Evolutionary conservation across 2,888 invertebrate species (phyloP), one percentile per base, ranked within the genome.

Genomic region (Cecidostiba fungosa): DNA sequence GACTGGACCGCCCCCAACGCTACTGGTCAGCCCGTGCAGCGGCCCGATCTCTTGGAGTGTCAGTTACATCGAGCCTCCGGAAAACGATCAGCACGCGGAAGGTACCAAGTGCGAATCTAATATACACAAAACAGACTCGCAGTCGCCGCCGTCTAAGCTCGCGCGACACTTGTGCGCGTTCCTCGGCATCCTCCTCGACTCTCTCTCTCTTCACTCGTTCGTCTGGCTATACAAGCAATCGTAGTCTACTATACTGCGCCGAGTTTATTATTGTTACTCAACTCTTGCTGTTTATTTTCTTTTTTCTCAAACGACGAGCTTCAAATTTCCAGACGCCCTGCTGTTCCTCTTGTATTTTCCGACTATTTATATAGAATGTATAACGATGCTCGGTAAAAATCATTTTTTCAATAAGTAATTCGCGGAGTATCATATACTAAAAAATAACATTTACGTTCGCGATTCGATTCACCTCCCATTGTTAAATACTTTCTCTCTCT

Each of bases 41-140:
- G 93, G 93, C 0, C 92, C 92, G 47, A 92, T 93, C 88, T 90
- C 91, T 66, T 93, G 93, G 93, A 92, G 91, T 86, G 92, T 93
- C 85, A 93, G 92, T 89, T 92, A 92, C 89, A 91, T 92, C 62
- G 92, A 90, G 62, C 92, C 93, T 85, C 93, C 93, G 76, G 91
- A 92, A 87, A 90, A 90, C 86, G 90, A 90, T 87, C 91, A 90
- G 87, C 90, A 91, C 87, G 88, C 91, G 77, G 92, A 92, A 88
- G 92, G 92, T 78, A 77, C 73, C 50, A 78, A 76, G 72, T 36
- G 84, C 78, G 74, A 82, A 43, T 86, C 47, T 81, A 59, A 54
- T 50, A 82, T 70, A 62, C 19, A 76, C 78, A 73, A 66, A 74
- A 74, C 66, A 77, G 39, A 78, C 12, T 66, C 62, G 54, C 29